Conservation (phyloP, 2,113 vertebrate genomes). For the Sigmodon hispidus region DNA sequence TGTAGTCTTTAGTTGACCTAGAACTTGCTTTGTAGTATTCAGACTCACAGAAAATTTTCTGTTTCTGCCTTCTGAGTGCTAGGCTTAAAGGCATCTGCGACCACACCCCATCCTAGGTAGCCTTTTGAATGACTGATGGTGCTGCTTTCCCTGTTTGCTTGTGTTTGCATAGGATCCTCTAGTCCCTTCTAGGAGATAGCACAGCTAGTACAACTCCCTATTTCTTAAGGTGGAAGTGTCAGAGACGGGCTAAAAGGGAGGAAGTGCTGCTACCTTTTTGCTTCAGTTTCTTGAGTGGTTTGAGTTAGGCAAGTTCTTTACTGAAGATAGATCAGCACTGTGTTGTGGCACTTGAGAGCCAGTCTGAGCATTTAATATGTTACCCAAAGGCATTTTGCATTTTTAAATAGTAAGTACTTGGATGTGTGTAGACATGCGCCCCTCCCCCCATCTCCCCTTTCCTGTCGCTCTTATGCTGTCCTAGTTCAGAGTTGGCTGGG, state of each 20-base stretch:
- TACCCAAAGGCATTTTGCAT: not conserved
- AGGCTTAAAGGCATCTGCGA: not conserved
- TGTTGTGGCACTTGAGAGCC: not conserved
- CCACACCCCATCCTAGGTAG: not conserved
- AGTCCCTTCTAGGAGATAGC: not conserved
- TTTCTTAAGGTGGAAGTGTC: not conserved
- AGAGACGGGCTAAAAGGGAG: not conserved
- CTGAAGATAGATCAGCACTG: not conserved
- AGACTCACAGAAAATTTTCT: not conserved
- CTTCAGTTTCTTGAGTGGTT: not conserved
- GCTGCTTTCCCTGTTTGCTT: not conserved
- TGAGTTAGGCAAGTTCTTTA: constrained; percentile 15
- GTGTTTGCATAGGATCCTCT: not conserved
- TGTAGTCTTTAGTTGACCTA: not conserved
- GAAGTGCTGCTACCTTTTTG: not conserved
- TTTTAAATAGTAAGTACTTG: constrained; percentile 15
- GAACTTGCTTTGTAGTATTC: not conserved
- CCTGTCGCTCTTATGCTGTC: not conserved
- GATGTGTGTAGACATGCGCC: not conserved
- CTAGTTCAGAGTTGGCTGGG: constrained; percentile 18
- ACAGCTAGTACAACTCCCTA: not conserved
- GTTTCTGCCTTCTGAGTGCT: not conserved
- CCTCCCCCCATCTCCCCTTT: not conserved
- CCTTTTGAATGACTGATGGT: not conserved
- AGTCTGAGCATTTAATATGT: constrained; percentile 24